Evolutionary conservation across 1,140 invertebrate genomes (phyloP).

Genomic region (Venustaconcha ellipsiformis): DNA sequence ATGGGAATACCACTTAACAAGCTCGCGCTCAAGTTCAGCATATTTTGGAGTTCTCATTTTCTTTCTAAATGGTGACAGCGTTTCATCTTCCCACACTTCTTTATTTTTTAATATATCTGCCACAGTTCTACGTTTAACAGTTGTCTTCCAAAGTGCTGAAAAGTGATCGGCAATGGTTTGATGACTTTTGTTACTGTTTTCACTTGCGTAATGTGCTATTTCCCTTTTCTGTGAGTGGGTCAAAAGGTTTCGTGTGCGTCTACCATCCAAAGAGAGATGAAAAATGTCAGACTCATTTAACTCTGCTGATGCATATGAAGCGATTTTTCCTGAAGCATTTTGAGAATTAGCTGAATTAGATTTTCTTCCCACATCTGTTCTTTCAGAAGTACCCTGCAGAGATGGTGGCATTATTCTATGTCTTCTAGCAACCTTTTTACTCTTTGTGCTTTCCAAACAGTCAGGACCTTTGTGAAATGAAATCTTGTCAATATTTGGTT

Average conservation of each 20-base stretch:
- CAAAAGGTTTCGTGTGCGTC: not conserved
- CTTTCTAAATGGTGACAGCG: not conserved
- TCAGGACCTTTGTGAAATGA: too few species aligned
- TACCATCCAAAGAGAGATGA: not conserved
- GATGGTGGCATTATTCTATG: too few species aligned
- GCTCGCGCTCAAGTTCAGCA: not conserved
- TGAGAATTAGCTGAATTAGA: too few species aligned
- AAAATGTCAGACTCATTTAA: too few species aligned
- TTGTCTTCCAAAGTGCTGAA: not conserved
- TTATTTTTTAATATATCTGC: not conserved
- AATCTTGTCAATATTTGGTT: too few species aligned
- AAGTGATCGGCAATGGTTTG: conserved; percentile 3
- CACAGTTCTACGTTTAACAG: not conserved
- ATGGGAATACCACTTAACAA: not conserved
- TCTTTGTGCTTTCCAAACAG: too few species aligned
- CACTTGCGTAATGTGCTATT: not conserved
- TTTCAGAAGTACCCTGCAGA: too few species aligned
- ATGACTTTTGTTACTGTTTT: not conserved
- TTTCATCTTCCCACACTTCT: not conserved
- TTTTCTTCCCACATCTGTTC: too few species aligned
- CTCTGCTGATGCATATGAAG: too few species aligned
- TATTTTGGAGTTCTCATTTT: not conserved
- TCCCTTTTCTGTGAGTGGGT: not conserved
- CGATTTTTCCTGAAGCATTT: too few species aligned
- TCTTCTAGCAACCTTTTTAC: too few species aligned